Evolutionary conservation across 2,113 vertebrate species (phyloP).

Genomic region (Periophthalmodon schlosseri): DNA sequence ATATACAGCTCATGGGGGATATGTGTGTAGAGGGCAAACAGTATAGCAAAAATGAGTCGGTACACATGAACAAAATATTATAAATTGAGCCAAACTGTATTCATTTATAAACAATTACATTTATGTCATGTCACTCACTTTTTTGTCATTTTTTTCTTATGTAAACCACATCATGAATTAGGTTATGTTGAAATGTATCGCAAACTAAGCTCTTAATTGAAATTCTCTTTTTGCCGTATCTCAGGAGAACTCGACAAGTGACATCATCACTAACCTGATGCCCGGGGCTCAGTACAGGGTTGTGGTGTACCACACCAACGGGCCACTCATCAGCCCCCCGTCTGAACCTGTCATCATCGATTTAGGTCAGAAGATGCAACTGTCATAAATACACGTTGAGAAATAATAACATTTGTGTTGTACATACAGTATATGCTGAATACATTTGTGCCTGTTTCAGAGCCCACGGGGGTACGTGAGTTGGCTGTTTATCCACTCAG

Average conservation of each 20-base stretch:
- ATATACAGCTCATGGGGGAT: neutral
- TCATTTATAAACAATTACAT: too few relatives aligned
- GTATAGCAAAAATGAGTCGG: neutral
- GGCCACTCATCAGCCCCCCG: constrained; percentile 88
- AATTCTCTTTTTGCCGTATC: neutral
- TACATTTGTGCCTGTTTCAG: constrained; percentile 63
- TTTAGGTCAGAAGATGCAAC: constrained; percentile 77
- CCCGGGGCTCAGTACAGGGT: constrained; percentile 94
- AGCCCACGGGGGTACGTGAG: constrained; percentile 90
- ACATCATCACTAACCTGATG: constrained; percentile 86
- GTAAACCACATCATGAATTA: neutral
- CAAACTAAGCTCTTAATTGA: neutral
- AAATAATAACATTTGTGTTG: neutral
- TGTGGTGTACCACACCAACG: constrained; percentile 87
- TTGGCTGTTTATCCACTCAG: constrained; percentile 88
- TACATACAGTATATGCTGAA: neutral
- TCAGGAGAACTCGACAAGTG: constrained; percentile 91
- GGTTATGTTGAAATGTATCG: neutral
- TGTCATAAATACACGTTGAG: neutral
- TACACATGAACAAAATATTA: too few relatives aligned
- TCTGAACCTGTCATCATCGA: constrained; percentile 92
- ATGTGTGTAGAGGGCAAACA: too few relatives aligned
- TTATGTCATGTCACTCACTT: too few relatives aligned
- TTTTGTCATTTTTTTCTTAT: neutral
- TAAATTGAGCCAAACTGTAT: too few relatives aligned